These are phyloP conservation scores for Sphinx pinastri DNA, from an alignment of 2,888 invertebrate species.

Conservation along the genomic window DNA sequence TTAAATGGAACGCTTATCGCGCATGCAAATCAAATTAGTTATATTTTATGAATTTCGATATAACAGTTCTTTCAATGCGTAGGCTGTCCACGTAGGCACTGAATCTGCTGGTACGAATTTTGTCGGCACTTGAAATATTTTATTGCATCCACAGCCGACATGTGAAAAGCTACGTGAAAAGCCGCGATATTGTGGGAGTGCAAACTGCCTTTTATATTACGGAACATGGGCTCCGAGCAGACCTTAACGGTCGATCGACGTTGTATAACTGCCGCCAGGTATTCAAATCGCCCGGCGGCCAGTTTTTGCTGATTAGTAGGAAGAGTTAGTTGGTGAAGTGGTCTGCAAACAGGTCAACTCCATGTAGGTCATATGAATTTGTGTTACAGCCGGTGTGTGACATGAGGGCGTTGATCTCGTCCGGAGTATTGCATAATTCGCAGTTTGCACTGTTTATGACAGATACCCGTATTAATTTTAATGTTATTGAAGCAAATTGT, in stretches of 20 bases:
- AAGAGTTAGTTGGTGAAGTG: slow-evolving; percentile 55
- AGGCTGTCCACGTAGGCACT: not conserved
- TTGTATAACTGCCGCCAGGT: slow-evolving; percentile 24
- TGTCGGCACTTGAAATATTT: slow-evolving; percentile 68
- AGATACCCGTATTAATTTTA: not conserved
- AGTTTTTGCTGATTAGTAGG: slow-evolving; percentile 39
- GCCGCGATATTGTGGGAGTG: slow-evolving; percentile 55
- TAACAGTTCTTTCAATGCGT: not conserved
- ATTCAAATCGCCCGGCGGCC: slow-evolving; percentile 3
- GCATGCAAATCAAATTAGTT: slow-evolving; percentile 27
- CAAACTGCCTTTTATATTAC: not conserved
- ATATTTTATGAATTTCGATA: slow-evolving; percentile 27
- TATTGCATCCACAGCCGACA: slow-evolving; percentile 73
- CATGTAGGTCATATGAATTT: slow-evolving; percentile 66
- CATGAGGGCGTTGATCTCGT: slow-evolving; percentile 6
- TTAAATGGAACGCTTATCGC: not conserved
- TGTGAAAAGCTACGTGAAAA: slow-evolving; percentile 65
- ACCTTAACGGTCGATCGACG: slow-evolving; percentile 40
- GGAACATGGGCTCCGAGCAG: slow-evolving; percentile 31
- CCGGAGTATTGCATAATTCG: not conserved
- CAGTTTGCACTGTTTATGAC: not conserved
- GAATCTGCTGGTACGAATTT: slow-evolving; percentile 40
- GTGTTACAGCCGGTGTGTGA: slow-evolving; percentile 45
- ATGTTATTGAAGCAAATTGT: not conserved
- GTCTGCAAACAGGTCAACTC: slow-evolving; percentile 60